Base-by-base conservation (phyloP, 2,797 vertebrate species). In the Psittacula derbiana region DNA sequence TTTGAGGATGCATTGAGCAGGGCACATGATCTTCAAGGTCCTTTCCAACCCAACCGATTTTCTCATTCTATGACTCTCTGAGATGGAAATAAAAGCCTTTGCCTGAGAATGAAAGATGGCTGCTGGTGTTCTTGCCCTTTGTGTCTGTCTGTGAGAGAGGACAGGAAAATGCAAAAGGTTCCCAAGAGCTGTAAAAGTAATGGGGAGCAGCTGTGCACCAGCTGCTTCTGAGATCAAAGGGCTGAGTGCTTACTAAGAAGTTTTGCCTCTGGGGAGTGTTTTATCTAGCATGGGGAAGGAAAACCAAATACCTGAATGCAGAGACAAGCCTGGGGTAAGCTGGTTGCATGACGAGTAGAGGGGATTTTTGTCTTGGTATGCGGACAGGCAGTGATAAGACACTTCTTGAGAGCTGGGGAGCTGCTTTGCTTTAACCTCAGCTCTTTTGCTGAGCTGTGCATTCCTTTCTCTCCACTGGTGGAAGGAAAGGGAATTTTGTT, bases 171-270 rank as follows among this genome's bases (percentile, higher is more conserved):
- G 36, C 50, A 60, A 44, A 46, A 66, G 30, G 49, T 64, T 86
- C 58, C 53, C 3, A 40, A 67, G 61, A 75, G 66, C 74, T 87
- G 55, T 71, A 67, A 3, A 95, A 85, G 80, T 55, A 60, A 86
- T 31, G 52, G 40, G 30, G 78, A 93, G 76, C 95, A 93, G 95
- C 94, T 96, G 92, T 85, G 33, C 78, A 50, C 53, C 96, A 95
- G 92, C 94, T 95, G 95, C 88, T 92, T 62, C 55, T 44, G 62
- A 81, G 92, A 90, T 95, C 86, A 92, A 89, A 95, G 84, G 20
- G 15, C 33, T 38, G 64, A 87, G 71, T 46, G 80, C 88, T 94
- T 84, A 49, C 71, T 41, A 24, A 85, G 91, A 81, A 87, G 57
- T 73, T 90, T 47, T 90, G 78, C 86, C 74, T 80, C 67, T 49